These are phyloP conservation scores for Cyrtonyx montezumae DNA, from an alignment of 2,113 vertebrate species.

Conservation along the genomic window DNA sequence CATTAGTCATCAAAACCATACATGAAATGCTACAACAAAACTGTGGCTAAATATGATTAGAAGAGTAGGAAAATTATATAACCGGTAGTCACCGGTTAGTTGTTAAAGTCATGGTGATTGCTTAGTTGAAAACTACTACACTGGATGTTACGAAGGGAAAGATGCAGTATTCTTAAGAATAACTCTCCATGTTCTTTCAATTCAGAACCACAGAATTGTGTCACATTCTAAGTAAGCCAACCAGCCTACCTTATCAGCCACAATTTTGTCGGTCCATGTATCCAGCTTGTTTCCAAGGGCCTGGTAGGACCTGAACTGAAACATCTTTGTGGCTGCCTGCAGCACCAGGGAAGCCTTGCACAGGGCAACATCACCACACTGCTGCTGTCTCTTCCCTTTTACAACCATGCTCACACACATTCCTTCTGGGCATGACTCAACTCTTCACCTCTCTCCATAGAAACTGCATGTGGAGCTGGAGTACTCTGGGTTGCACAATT, in stretches of 20 bases:
- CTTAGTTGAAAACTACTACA: not conserved
- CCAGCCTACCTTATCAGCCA: not conserved
- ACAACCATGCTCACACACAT: not conserved
- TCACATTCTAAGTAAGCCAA: not conserved
- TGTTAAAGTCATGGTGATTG: not conserved
- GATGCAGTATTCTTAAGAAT: not conserved
- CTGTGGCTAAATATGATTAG: not conserved
- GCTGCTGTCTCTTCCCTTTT: not conserved
- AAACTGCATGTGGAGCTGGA: not conserved
- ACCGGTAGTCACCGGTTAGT: not conserved
- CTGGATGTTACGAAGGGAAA: not conserved
- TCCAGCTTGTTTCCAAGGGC: not conserved
- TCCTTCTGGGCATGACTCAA: not conserved
- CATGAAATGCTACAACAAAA: not conserved
- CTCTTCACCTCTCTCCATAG: not conserved
- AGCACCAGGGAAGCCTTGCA: rapidly evolving
- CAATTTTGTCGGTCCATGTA: not conserved
- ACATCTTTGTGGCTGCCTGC: not conserved
- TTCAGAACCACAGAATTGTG: not conserved
- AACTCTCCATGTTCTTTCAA: not conserved
- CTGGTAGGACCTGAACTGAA: not conserved
- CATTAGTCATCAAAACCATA: not conserved
- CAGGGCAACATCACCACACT: rapidly evolving
- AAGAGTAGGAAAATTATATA: not conserved
- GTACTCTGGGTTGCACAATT: not conserved